phyloP scores from a whole-genome alignment of 1,140 invertebrate species.

The Lasaia peninsularis region DNA sequence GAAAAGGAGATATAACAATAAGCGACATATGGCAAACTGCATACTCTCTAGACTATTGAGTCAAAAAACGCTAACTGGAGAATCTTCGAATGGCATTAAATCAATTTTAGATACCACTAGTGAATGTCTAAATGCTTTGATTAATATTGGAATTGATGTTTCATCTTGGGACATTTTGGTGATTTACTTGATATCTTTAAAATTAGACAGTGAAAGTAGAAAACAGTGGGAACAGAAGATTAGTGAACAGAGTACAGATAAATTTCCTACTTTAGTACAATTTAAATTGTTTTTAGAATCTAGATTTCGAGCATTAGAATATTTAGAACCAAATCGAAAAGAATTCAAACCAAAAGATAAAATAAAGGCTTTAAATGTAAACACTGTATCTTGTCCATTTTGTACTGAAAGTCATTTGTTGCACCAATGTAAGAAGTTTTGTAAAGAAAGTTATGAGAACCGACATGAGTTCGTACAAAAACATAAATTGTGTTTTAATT shows the following conservation, averaged over 20 bases:
- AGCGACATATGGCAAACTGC: background rate
- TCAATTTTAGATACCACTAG: constrained; percentile 23
- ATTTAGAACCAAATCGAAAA: constrained; percentile 19
- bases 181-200: constrained; percentile 24
- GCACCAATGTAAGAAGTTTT: constrained; percentile 15
- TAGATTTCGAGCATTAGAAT: constrained; percentile 25
- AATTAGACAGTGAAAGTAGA: constrained; percentile 25
- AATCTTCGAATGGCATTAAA: constrained; percentile 12
- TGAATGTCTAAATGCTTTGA: constrained; percentile 24
- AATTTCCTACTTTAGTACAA: constrained; percentile 25
- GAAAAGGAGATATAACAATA: background rate
- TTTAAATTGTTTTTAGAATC: constrained; percentile 27
- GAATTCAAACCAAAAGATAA: background rate
- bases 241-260: constrained; percentile 16
- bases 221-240: constrained; percentile 25
- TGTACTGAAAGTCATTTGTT: constrained; percentile 14
- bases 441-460: background rate
- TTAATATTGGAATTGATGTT: constrained; percentile 22
- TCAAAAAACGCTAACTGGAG: background rate
- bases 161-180: constrained; percentile 25
- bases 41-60: background rate
- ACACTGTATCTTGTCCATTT: constrained; percentile 13
- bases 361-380: constrained; percentile 10
- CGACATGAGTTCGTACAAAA: constrained; percentile 15
- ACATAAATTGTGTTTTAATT: constrained; percentile 18